phyloP scores from a whole-genome alignment of 2,888 invertebrate species.

The Hyposoter didymator region DNA sequence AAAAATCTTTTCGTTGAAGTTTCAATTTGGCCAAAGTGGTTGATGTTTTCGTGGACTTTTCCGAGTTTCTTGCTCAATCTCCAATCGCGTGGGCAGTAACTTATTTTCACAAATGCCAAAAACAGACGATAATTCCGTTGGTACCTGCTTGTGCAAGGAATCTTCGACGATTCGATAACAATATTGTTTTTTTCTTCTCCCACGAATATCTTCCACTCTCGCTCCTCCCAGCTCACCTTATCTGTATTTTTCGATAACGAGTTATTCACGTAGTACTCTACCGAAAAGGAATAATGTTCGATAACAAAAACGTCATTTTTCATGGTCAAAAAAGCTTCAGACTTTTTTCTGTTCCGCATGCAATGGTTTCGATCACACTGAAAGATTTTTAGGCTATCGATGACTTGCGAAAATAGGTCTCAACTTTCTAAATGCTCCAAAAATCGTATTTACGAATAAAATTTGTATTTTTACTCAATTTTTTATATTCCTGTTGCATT shows the following conservation, averaged over 20 bases:
- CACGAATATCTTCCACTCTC: conserved; percentile 1
- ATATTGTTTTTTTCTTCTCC: conserved; percentile 19
- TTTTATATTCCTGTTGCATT: not conserved
- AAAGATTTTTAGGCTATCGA: conserved; percentile 65
- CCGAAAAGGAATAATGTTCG: conserved; percentile 81
- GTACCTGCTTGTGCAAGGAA: conserved; percentile 69
- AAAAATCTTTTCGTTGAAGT: conserved; percentile 73
- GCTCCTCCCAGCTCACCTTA: conserved; percentile 76
- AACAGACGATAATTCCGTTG: conserved; percentile 72
- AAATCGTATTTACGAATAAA: not conserved
- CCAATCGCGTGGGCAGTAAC: conserved; percentile 74
- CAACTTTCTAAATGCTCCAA: no score
- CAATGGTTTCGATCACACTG: conserved; percentile 62
- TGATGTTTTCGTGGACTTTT: conserved; percentile 69
- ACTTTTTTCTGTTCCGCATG: conserved; percentile 39
- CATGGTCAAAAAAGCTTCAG: conserved; percentile 39
- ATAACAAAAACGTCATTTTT: conserved; percentile 79
- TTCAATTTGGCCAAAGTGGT: conserved; percentile 81
- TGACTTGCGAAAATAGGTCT: conserved; percentile 37
- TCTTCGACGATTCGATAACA: conserved; percentile 29
- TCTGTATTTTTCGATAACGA: conserved; percentile 83
- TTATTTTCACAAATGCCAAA: conserved; percentile 75
- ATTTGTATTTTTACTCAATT: not conserved
- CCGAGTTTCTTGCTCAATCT: conserved; percentile 60
- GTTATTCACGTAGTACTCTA: conserved; percentile 80